These are phyloP conservation scores for Aratinga solstitialis DNA, from an alignment of 2,797 vertebrate genomes.

Conservation along the genomic window DNA sequence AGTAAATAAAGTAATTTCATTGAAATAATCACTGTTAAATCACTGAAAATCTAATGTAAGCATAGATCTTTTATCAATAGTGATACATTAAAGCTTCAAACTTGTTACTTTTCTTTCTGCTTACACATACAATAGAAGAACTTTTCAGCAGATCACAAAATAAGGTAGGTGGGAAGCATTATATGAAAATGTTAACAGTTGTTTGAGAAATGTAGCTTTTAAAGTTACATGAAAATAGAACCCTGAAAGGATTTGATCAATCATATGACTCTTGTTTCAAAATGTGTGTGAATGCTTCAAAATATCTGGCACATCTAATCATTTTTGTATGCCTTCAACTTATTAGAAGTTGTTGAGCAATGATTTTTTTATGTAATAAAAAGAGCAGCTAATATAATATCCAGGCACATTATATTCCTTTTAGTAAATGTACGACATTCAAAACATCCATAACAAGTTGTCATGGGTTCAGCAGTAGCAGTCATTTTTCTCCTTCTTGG, in stretches of 20 bases:
- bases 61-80: not conserved
- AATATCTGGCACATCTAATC: not conserved
- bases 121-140: not conserved
- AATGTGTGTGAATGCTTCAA: not conserved
- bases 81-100: not conserved
- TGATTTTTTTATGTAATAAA: not conserved
- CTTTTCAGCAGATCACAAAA: not conserved
- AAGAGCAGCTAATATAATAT: not conserved
- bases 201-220: not conserved
- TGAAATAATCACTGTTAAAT: not conserved
- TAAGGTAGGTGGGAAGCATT: not conserved
- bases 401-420: not conserved
- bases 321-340: not conserved
- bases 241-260: not conserved
- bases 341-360: not conserved
- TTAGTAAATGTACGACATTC: not conserved
- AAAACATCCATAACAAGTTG: not conserved
- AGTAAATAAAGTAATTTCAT: not conserved
- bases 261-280: not conserved
- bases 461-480: too few species aligned
- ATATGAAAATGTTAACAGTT: not conserved
- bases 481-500: too few species aligned
- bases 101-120: not conserved
- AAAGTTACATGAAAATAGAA: not conserved
- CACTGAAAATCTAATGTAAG: not conserved